These are phyloP conservation scores for Ariopsis seemanni DNA, from an alignment of 2,113 vertebrate species.

Conservation along the genomic window DNA sequence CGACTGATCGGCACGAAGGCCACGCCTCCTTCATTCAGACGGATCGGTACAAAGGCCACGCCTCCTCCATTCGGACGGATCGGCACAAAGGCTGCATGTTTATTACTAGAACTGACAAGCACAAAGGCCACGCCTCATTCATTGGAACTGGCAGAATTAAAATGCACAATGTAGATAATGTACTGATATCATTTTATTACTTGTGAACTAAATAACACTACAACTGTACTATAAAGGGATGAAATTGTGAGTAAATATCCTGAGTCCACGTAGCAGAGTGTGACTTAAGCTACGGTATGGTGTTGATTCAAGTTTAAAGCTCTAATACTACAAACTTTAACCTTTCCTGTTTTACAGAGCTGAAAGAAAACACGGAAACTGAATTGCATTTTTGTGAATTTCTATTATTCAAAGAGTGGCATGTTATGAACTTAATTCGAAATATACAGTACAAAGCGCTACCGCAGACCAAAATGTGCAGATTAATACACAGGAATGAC, in stretches of 20 bases:
- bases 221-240: neutral
- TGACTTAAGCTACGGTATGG: neutral
- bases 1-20: too few species aligned
- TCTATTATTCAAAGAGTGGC: neutral
- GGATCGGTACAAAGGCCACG: too few species aligned
- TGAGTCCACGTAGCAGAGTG: neutral
- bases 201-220: neutral
- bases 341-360: neutral
- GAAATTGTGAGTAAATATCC: neutral
- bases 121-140: neutral
- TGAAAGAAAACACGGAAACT: neutral
- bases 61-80: too few species aligned
- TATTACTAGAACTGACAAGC: too few species aligned
- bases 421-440: neutral
- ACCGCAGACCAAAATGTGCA: neutral
- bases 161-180: neutral
- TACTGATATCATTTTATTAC: neutral
- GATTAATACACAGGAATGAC: conserved; percentile 3
- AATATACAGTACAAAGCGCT: neutral
- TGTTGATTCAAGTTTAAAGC: neutral
- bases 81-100: too few species aligned
- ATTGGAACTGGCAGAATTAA: neutral
- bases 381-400: neutral
- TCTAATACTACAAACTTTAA: neutral
- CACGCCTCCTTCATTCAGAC: too few species aligned